phyloP scores from a whole-genome alignment of 2,888 invertebrate species.

The Branchellion lobata region DNA sequence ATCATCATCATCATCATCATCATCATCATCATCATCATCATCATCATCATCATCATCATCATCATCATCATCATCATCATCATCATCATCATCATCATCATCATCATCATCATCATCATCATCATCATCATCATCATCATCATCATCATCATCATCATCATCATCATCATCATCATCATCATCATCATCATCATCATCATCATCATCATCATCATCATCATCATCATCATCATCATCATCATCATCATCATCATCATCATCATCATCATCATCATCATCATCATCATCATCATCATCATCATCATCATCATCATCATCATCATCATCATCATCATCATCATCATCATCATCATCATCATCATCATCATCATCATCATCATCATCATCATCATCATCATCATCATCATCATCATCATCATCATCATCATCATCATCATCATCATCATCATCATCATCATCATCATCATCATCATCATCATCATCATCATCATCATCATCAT shows the following conservation, averaged over 20 bases:
- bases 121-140: conserved; percentile 28
- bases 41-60: conserved; percentile 40
- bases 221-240: conserved; percentile 28
- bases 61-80: conserved; percentile 42
- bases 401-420: conserved; percentile 10
- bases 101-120: conserved; percentile 40
- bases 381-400: conserved; percentile 38
- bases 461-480: conserved; percentile 42
- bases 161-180: conserved; percentile 10
- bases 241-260: conserved; percentile 26
- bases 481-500: conserved; percentile 40
- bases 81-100: conserved; percentile 42
- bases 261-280: conserved; percentile 34
- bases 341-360: conserved; percentile 46
- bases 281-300: conserved; percentile 46
- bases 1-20: conserved; percentile 25
- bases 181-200: conserved; percentile 18
- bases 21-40: conserved; percentile 24
- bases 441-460: conserved; percentile 42
- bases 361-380: conserved; percentile 41
- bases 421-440: conserved; percentile 40
- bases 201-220: conserved; percentile 28
- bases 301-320: conserved; percentile 43
- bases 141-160: conserved; percentile 30
- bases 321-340: conserved; percentile 39